Base-by-base conservation (phyloP, 2,888 invertebrate genomes). In the Zygothrica quintamaculata region DNA sequence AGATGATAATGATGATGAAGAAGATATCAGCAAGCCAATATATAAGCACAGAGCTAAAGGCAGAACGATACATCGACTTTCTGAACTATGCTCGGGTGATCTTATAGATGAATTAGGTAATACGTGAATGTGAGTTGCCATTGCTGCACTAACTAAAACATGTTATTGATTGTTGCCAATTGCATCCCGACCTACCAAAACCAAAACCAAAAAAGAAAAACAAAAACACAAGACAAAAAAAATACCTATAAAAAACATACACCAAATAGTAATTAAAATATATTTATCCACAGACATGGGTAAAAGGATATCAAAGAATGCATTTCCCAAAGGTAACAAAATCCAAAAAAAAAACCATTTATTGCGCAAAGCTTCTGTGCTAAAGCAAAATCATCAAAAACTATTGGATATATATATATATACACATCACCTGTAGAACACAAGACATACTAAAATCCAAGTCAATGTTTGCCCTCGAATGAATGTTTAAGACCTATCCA, bases 101-200 rank as follows among this genome's bases (percentile, higher is more conserved):
- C 80, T 87, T 65, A 82, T 85, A 77, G 88, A 87, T 84, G 88
- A 88, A 74, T 87, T 92, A 92, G 92, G 92, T 92, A 92, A 92
- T 90, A 79, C 73, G 44, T 70, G 60, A 84, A 84, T 84, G 87
- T 86, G 78, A 86, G 84, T 84, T 81, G 77, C 84, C 70, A 66
- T 74, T 74, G 77, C 60, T 57, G 85, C 74, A 77, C 72, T 86
- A 74, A 79, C 72, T 74, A 65, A 64, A 77, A 55, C 77, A 79
- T 52, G 72, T 72, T 56, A 31, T 39, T 81, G 79, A 34, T 39
- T 81, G 82, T 77, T 78, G 44, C 67, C 31, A 59, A 40, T 40
- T 58, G 51, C 59, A 34, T 9, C 58, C 57, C 36, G 40, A 47
- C 47, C 65, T 22, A 16, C 46, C 36, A 40, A 33, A 13, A 26